phyloP scores from a whole-genome alignment of 2,113 vertebrate genomes.

The Drymodes brunneopygia region DNA sequence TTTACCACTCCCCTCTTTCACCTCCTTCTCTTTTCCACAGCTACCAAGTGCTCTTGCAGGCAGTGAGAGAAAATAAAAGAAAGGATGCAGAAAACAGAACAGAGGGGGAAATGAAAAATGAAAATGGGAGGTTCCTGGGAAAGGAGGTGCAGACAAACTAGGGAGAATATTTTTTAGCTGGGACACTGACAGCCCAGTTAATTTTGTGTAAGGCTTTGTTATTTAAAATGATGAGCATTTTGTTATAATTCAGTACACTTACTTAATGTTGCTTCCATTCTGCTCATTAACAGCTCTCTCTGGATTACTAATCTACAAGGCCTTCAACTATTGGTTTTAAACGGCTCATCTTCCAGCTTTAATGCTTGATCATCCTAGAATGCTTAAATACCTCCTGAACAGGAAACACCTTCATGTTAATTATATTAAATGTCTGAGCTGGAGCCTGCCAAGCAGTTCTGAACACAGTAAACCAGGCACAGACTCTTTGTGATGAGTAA shows the following conservation, averaged over 20 bases:
- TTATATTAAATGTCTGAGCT: conserved; percentile 25
- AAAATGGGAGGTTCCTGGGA: neutral
- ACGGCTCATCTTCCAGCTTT: conserved; percentile 22
- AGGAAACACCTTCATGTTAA: conserved; percentile 45
- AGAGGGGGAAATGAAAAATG: neutral
- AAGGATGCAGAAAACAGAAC: neutral
- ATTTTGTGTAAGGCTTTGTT: conserved; percentile 33
- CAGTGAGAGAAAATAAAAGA: neutral
- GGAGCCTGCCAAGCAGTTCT: neutral
- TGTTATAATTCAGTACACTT: conserved; percentile 36
- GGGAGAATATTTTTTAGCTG: neutral
- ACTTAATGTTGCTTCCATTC: conserved; percentile 26
- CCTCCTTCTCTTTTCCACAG: neutral
- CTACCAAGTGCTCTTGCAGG: neutral
- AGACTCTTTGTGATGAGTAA: neutral
- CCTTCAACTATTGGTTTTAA: conserved; percentile 8
- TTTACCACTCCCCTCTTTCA: neutral
- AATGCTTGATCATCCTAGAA: neutral
- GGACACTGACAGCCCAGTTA: neutral
- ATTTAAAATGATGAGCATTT: conserved; percentile 42
- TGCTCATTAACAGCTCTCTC: conserved; percentile 15
- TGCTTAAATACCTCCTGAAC: neutral
- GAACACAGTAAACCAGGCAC: neutral
- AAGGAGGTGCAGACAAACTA: neutral
- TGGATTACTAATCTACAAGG: conserved; percentile 7